Conservation (phyloP, 2,113 vertebrate species). For the Hippolais icterina region DNA sequence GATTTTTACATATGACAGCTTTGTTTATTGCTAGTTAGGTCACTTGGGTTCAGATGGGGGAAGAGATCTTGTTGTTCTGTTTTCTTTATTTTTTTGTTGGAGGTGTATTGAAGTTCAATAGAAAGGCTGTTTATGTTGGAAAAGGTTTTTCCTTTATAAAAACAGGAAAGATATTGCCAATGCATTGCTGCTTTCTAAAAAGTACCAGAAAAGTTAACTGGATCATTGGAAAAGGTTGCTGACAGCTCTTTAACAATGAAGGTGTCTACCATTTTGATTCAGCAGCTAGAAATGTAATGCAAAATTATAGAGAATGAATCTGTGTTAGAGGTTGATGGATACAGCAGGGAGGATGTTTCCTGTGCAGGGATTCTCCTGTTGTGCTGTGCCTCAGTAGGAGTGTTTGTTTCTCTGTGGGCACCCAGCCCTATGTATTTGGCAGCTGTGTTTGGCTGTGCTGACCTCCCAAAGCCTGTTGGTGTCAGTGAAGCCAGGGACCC, state of each 20-base stretch:
- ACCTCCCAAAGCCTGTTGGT: background rate
- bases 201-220: background rate
- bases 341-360: background rate
- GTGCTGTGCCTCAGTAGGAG: background rate
- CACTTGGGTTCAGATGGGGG: background rate
- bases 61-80: background rate
- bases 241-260: background rate
- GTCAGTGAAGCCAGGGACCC: background rate
- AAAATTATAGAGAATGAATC: background rate
- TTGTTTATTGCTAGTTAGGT: background rate
- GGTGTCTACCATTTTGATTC: background rate
- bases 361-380: background rate
- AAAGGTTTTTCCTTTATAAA: background rate
- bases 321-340: background rate
- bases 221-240: background rate
- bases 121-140: background rate
- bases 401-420: background rate
- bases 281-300: background rate
- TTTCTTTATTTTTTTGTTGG: background rate
- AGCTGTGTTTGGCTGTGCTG: background rate
- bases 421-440: accelerated
- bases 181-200: background rate
- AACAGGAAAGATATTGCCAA: background rate
- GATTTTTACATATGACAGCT: background rate
- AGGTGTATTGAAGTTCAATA: background rate